phyloP scores from a whole-genome alignment of 2,797 vertebrate genomes.

The Champsocephalus esox region DNA sequence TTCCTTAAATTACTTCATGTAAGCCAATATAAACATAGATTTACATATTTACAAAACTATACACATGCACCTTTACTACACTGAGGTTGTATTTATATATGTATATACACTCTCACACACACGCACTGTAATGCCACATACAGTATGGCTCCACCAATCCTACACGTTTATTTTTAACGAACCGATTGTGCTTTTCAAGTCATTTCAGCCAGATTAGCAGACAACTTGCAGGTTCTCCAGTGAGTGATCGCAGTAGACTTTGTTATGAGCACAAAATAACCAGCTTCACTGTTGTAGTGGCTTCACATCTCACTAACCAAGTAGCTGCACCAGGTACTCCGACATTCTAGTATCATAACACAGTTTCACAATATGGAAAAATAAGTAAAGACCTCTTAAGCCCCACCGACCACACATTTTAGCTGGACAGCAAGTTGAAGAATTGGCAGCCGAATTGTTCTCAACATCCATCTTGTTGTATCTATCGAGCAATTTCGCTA shows the following conservation, averaged over 20 bases:
- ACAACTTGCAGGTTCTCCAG: conserved; percentile 49
- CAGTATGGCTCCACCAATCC: conserved; percentile 55
- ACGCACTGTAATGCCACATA: conserved; percentile 49
- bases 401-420: conserved; percentile 51
- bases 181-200: conserved; percentile 81
- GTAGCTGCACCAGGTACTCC: conserved; percentile 62
- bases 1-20: conserved; percentile 87
- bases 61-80: conserved; percentile 84
- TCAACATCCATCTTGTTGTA: not conserved
- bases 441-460: conserved; percentile 6
- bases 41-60: conserved; percentile 87
- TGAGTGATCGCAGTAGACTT: conserved; percentile 60
- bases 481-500: not conserved
- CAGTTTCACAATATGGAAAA: conserved; percentile 85
- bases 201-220: conserved; percentile 63
- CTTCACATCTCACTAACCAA: conserved; percentile 60
- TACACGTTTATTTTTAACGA: conserved; percentile 31
- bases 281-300: conserved; percentile 58
- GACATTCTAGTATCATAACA: conserved; percentile 62
- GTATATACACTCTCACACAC: conserved; percentile 45
- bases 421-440: conserved; percentile 45
- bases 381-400: conserved; percentile 64
- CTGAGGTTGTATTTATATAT: conserved; percentile 71
- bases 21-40: conserved; percentile 85
- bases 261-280: conserved; percentile 42